phyloP scores from a whole-genome alignment of 2,113 vertebrate genomes.

The Sander lucioperca region DNA sequence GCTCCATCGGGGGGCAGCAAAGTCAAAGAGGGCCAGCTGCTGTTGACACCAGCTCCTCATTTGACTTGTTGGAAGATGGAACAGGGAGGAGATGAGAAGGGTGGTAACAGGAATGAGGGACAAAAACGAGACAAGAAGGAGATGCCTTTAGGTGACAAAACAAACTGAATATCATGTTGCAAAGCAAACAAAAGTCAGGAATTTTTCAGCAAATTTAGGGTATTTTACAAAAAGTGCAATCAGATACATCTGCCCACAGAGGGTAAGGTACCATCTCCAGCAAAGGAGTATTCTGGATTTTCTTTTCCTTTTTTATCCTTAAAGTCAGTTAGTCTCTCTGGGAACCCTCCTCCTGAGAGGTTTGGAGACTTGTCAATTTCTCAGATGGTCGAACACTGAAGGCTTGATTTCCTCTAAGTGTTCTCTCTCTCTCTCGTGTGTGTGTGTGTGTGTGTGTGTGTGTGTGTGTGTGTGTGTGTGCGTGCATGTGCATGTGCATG shows the following conservation, averaged over 20 bases:
- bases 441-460: neutral
- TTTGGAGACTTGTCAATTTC: slow-evolving; percentile 76
- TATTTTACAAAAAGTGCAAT: neutral
- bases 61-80: slow-evolving; percentile 1
- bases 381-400: slow-evolving; percentile 74
- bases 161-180: neutral
- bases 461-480: neutral
- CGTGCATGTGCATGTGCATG: neutral
- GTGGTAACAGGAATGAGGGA: neutral
- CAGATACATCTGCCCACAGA: neutral
- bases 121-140: neutral
- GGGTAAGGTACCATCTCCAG: neutral
- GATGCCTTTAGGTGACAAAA: neutral
- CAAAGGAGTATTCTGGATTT: neutral
- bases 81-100: slow-evolving; percentile 18
- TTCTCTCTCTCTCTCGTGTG: slow-evolving; percentile 18
- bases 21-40: slow-evolving; percentile 51
- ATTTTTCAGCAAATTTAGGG: slow-evolving; percentile 1
- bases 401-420: slow-evolving; percentile 70
- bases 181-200: neutral
- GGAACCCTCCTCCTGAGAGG: slow-evolving; percentile 53
- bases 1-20: slow-evolving; percentile 74
- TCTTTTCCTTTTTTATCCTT: slow-evolving; percentile 1
- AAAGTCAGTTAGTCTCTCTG: slow-evolving; percentile 46
- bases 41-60: slow-evolving; percentile 30